Conservation (phyloP, 2,113 vertebrate genomes). For the Okapia johnstoni region DNA sequence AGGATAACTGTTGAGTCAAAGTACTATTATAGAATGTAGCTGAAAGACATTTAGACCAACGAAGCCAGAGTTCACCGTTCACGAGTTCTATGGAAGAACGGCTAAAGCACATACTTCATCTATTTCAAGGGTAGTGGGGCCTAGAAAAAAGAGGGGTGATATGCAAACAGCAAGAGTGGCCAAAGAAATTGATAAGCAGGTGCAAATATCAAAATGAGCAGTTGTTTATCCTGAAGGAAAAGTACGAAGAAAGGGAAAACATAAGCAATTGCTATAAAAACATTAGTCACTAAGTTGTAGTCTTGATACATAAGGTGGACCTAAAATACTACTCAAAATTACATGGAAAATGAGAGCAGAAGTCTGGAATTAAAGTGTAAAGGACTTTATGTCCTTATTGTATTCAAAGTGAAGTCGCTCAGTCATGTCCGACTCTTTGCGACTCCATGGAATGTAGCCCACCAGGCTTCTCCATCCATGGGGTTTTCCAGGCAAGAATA, state of each 20-base stretch:
- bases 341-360: background rate
- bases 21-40: background rate
- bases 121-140: background rate
- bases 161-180: background rate
- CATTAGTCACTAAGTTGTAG: background rate
- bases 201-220: background rate
- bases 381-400: background rate
- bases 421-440: fast-evolving
- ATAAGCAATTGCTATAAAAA: background rate
- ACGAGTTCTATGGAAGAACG: background rate
- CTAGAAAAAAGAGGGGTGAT: background rate
- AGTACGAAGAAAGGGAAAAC: background rate
- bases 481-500: background rate
- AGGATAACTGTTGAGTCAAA: background rate
- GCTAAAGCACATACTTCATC: background rate
- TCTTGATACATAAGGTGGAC: background rate
- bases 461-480: background rate
- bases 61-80: background rate
- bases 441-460: background rate
- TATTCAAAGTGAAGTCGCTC: background rate
- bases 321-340: background rate
- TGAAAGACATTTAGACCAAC: background rate
- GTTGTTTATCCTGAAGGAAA: background rate
- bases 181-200: background rate
- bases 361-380: background rate